phyloP scores from a whole-genome alignment of 2,113 vertebrate genomes.

The Pangasianodon gigas region DNA sequence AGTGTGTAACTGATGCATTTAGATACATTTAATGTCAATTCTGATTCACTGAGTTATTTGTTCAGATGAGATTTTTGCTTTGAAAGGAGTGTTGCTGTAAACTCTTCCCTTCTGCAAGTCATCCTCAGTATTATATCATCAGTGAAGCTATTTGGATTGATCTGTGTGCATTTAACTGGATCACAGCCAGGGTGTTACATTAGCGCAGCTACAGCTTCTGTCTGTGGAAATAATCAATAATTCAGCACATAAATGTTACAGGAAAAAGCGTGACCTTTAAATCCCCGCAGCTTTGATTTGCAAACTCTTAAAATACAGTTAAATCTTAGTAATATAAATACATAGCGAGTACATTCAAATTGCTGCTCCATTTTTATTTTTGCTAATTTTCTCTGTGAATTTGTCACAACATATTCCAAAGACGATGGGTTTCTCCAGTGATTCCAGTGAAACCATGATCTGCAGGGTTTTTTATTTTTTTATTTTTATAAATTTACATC shows the following conservation, averaged over 20 bases:
- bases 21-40: not conserved
- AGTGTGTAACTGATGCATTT: not conserved
- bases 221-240: slow-evolving; percentile 32
- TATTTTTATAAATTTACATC: not conserved
- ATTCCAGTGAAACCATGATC: not conserved
- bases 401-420: not conserved
- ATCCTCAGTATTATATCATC: slow-evolving; percentile 14
- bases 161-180: slow-evolving; percentile 36
- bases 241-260: slow-evolving; percentile 26
- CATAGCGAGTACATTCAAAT: no score
- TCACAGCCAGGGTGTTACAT: slow-evolving; percentile 32
- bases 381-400: not conserved
- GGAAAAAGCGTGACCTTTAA: slow-evolving; percentile 15
- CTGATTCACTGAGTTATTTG: not conserved
- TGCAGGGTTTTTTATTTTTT: not conserved
- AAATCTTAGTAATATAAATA: no score
- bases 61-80: not conserved
- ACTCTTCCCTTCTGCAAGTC: slow-evolving; percentile 16
- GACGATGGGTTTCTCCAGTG: not conserved
- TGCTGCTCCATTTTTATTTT: not conserved
- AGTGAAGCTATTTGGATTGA: slow-evolving; percentile 38
- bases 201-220: slow-evolving; percentile 29
- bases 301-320: not conserved
- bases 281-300: not conserved
- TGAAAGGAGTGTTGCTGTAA: not conserved